A percentile compares a stretch with the other conserved stretches of the same genome.
phyloP scores from a whole-genome alignment of 2,888 invertebrate species.

The Neoascia interrupta region DNA sequence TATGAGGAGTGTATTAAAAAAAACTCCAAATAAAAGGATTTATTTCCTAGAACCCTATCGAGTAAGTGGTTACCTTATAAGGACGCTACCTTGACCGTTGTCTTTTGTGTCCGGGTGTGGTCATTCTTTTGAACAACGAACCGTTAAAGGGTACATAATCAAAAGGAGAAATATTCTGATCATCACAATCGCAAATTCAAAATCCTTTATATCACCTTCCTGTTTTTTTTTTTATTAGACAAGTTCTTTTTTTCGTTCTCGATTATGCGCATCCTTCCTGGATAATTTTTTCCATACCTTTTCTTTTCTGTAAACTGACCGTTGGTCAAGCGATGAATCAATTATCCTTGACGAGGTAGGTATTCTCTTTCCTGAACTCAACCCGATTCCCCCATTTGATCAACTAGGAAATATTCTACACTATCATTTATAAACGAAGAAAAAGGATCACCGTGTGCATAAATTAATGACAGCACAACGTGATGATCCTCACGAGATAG shows the following conservation, averaged over 20 bases:
- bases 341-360: slow-evolving; percentile 70
- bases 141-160: slow-evolving; percentile 46
- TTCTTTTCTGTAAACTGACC: slow-evolving; percentile 69
- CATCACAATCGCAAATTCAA: slow-evolving; percentile 39
- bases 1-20: slow-evolving; percentile 40
- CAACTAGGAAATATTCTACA: slow-evolving; percentile 51
- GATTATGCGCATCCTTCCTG: slow-evolving; percentile 63
- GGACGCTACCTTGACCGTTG: slow-evolving; percentile 59
- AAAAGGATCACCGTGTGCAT: slow-evolving; percentile 54
- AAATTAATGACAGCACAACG: slow-evolving; percentile 62
- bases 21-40: slow-evolving; percentile 55
- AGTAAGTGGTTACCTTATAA: slow-evolving; percentile 62
- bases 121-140: slow-evolving; percentile 38
- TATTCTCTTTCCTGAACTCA: slow-evolving; percentile 29
- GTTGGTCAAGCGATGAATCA: slow-evolving; percentile 73
- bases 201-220: slow-evolving; percentile 57
- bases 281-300: slow-evolving; percentile 19
- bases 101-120: slow-evolving; percentile 49
- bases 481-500: slow-evolving; percentile 56
- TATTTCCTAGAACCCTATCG: slow-evolving; percentile 49
- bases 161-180: slow-evolving; percentile 23
- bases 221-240: slow-evolving; percentile 51
- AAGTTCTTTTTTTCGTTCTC: slow-evolving; percentile 15
- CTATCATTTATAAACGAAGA: slow-evolving; percentile 28
- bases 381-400: slow-evolving; percentile 49